These are phyloP conservation scores for Glaucopsyche alexis DNA, from an alignment of 2,888 invertebrate genomes.

Conservation along the genomic window DNA sequence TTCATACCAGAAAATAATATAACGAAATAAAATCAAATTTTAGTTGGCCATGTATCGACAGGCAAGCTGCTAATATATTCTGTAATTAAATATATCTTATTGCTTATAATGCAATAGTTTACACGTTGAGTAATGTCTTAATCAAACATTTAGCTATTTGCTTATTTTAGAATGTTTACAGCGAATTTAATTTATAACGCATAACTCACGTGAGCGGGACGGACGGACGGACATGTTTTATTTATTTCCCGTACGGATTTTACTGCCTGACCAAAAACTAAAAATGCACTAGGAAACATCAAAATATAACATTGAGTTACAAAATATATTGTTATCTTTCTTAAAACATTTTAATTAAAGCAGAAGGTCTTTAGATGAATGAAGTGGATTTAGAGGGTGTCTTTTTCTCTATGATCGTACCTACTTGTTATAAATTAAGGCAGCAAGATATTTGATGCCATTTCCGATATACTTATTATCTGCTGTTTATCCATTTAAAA, in stretches of 20 bases:
- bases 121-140: constrained; percentile 29
- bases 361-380: too few species aligned
- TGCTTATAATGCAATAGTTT: constrained; percentile 14
- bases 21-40: background rate
- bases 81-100: background rate
- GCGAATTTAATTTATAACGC: constrained; percentile 56
- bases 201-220: constrained; percentile 55
- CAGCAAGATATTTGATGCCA: too few species aligned
- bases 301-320: background rate
- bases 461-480: too few species aligned
- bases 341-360: too few species aligned
- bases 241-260: constrained; percentile 60
- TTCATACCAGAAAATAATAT: background rate
- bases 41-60: background rate
- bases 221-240: constrained; percentile 55
- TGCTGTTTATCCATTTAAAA: too few species aligned
- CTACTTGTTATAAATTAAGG: too few species aligned
- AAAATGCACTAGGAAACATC: constrained; percentile 6
- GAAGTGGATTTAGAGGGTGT: too few species aligned
- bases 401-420: too few species aligned
- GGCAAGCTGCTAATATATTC: background rate
- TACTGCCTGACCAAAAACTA: constrained; percentile 62
- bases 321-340: too few species aligned
- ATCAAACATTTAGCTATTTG: constrained; percentile 29
- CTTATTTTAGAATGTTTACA: constrained; percentile 30